A percentile compares a stretch with the other conserved stretches of the same genome.
These are phyloP conservation scores for Pituophis catenifer DNA, from an alignment of 2,113 vertebrate species.

Conservation along the genomic window DNA sequence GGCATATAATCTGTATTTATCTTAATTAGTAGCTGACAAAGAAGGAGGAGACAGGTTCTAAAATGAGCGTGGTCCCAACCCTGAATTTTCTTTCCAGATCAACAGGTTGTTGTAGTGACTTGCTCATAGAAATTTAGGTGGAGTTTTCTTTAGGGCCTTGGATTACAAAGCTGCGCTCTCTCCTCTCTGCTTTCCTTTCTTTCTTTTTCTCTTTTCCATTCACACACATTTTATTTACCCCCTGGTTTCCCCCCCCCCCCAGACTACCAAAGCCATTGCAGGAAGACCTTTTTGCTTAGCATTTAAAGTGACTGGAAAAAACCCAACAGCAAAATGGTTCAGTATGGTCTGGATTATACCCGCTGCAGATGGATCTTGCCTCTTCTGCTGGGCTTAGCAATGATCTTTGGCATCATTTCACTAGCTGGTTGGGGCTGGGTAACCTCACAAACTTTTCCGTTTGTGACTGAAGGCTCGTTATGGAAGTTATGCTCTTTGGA, in stretches of 20 bases:
- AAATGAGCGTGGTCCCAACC: slow-evolving; percentile 38
- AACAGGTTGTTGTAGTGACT: slow-evolving; percentile 49
- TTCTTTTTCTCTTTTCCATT: background rate
- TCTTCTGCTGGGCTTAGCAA: slow-evolving; percentile 63
- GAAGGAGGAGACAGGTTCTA: slow-evolving; percentile 38
- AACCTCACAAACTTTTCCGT: slow-evolving; percentile 57
- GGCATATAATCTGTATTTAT: background rate
- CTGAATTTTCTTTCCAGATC: slow-evolving; percentile 34
- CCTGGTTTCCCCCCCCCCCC: accelerated
- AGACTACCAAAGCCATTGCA: accelerated
- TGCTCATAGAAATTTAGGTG: slow-evolving; percentile 71
- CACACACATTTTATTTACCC: background rate
- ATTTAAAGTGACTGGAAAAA: background rate
- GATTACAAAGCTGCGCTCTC: slow-evolving; percentile 37
- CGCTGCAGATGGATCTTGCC: slow-evolving; percentile 70
- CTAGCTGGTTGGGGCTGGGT: slow-evolving; percentile 75
- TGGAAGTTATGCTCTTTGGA: slow-evolving; percentile 52
- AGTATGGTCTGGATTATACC: slow-evolving; percentile 66
- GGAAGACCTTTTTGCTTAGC: accelerated
- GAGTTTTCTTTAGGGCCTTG: slow-evolving; percentile 45
- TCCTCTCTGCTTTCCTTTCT: background rate
- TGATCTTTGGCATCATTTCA: slow-evolving; percentile 67
- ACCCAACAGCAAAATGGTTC: slow-evolving; percentile 54
- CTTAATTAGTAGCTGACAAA: slow-evolving; percentile 46
- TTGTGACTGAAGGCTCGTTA: slow-evolving; percentile 43